A percentile compares a stretch with the other conserved stretches of the same genome.
Evolutionary conservation across 1,140 invertebrate species (phyloP).

Genomic region (Caenorhabditis briggsae): DNA sequence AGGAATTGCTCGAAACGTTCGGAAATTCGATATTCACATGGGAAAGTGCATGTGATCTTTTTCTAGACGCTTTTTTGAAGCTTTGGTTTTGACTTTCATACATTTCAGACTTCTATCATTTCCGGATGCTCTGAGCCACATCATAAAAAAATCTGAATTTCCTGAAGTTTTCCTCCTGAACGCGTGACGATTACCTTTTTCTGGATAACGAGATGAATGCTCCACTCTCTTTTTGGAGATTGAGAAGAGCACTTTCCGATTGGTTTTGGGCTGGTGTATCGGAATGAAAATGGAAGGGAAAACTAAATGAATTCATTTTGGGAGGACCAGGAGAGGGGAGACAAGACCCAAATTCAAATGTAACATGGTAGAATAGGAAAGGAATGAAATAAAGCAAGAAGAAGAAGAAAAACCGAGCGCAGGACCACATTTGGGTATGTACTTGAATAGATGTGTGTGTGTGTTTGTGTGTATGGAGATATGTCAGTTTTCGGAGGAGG

Average conservation of each 20-base stretch:
- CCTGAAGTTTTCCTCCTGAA: neutral
- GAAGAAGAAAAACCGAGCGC: slow-evolving; percentile 22
- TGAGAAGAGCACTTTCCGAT: slow-evolving; percentile 12
- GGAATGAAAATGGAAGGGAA: slow-evolving; percentile 46
- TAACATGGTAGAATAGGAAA: slow-evolving; percentile 51
- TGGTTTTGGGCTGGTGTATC: slow-evolving; percentile 27
- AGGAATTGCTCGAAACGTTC: slow-evolving; percentile 31
- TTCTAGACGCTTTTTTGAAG: neutral
- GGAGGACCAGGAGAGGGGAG: neutral
- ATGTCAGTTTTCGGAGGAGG: slow-evolving; percentile 28
- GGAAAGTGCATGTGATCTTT: slow-evolving; percentile 35
- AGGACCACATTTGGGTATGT: neutral
- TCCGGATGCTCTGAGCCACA: no score
- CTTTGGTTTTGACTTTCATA: slow-evolving; percentile 12
- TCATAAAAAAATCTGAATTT: no score
- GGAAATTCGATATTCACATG: neutral
- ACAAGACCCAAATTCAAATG: slow-evolving; percentile 21
- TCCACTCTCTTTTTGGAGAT: neutral
- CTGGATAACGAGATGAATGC: slow-evolving; percentile 8
- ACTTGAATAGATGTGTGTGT: neutral
- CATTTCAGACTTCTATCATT: neutral
- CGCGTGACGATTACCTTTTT: neutral
- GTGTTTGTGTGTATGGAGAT: neutral
- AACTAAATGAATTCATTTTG: slow-evolving; percentile 50
- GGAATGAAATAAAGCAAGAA: slow-evolving; percentile 28